Evolutionary conservation across 2,113 vertebrate genomes (phyloP), one percentile per base, ranked within the genome.

Genomic region (Muntiacus reevesi): DNA sequence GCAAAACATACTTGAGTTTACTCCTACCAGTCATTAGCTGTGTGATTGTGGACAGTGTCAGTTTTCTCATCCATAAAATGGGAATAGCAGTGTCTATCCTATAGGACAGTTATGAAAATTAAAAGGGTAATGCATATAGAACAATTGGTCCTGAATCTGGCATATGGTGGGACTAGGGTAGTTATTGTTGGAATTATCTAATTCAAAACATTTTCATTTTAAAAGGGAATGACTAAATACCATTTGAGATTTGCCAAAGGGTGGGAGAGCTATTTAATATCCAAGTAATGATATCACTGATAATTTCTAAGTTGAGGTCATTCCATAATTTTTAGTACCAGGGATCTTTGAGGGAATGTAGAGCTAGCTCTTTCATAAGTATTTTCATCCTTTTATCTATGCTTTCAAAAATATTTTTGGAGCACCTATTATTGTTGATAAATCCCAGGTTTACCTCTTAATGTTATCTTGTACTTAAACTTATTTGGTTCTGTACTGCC

Each of bases 251-350:
- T 57, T 89, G 86, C 94, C 92, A 95, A 96, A 81, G 83, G 55
- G 89, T 71, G 83, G 95, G 3, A 45, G 17, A 92, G 15, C 7
- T 91, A 28, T 94, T 96, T 95, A 86, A 67, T 89, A 88, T 86
- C 76, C 78, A 96, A 97, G 89, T 91, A 95, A 93, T 97, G 94
- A 95, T 95, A 82, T 97, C 96, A 98, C 60, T 93, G 82, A 76
- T 94, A 43, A 97, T 96, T 96, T 95, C 67, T 95, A 76, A 97
- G 36, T 81, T 95, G 91, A 96, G 28, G 36, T 96, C 74, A 89
- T 76, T 50, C 88, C 33, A n/a, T 52, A 81, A 25, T 90, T 95
- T 94, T 93, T 60, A 89, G 40, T 89, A 55, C 27, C 94, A 74
- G 36, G 21, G 23, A 95, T 86, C 40, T 82, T 59, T 84, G 36